Conservation (phyloP, 2,113 vertebrate species). For the Geothlypis trichas region DNA sequence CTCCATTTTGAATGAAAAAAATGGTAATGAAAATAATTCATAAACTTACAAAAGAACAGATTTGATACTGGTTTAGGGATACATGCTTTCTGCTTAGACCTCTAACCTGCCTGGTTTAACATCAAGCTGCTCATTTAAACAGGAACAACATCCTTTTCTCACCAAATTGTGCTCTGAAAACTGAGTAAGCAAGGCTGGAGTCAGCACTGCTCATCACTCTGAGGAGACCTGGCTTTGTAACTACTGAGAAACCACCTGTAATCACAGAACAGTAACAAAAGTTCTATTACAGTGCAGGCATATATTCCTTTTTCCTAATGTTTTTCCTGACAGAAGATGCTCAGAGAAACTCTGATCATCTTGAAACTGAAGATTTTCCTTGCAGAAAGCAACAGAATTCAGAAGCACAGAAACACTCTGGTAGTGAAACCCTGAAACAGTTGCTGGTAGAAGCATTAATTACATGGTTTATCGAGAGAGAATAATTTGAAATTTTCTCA, state of each 20-base stretch:
- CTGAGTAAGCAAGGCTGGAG: neutral
- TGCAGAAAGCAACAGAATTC: neutral
- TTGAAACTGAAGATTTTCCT: neutral
- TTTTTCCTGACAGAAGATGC: neutral
- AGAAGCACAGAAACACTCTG: neutral
- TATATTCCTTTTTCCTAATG: neutral
- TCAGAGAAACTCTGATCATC: neutral
- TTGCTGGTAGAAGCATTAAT: neutral
- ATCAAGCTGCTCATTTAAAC: neutral
- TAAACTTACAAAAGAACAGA: neutral
- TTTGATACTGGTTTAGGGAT: neutral
- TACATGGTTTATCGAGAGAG: neutral
- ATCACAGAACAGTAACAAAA: neutral
- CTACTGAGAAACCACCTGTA: neutral
- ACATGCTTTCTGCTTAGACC: neutral
- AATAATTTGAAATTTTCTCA: neutral
- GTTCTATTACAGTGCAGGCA: neutral
- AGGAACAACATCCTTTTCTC: neutral
- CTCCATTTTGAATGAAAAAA: neutral
- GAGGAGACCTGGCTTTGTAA: neutral
- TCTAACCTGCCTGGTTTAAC: neutral
- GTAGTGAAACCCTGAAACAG: neutral
- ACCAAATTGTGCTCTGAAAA: neutral
- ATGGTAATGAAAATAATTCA: neutral
- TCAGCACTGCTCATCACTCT: neutral